Evolutionary conservation across 2,113 vertebrate genomes (phyloP).

Genomic region (Barbus barbus): DNA sequence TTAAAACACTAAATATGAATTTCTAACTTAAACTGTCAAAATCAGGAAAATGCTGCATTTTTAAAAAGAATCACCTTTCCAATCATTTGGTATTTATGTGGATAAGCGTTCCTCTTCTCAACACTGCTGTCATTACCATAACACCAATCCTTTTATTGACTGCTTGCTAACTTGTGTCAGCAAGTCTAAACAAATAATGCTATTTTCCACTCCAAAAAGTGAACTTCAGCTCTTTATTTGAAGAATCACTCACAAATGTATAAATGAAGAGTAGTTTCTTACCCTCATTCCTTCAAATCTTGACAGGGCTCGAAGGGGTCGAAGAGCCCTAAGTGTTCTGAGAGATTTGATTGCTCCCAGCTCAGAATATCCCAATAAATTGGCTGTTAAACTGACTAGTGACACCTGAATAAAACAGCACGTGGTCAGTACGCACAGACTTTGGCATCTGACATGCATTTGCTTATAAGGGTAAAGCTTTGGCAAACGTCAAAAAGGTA

Average conservation of each 20-base stretch:
- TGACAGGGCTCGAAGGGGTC: conserved; percentile 91
- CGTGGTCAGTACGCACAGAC: background rate
- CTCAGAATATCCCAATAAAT: conserved; percentile 91
- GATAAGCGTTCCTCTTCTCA: too few relatives aligned
- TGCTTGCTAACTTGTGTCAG: background rate
- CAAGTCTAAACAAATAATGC: background rate
- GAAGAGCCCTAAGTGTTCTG: conserved; percentile 88
- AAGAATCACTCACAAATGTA: background rate
- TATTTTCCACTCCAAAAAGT: background rate
- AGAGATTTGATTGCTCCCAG: conserved; percentile 96
- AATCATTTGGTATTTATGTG: background rate
- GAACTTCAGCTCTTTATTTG: background rate
- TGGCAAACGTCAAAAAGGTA: background rate
- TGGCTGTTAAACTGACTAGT: conserved; percentile 89
- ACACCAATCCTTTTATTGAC: background rate
- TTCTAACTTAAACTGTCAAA: background rate
- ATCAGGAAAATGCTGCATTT: background rate
- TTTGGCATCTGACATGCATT: background rate
- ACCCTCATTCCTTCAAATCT: conserved; percentile 99
- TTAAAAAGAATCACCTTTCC: background rate
- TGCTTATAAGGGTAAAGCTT: background rate
- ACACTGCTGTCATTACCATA: background rate
- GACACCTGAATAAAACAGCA: conserved; percentile 80
- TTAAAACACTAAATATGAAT: background rate
- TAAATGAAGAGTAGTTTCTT: conserved; percentile 30